Percentiles rank a stretch among this genome's conserved stretches.
phyloP scores from a whole-genome alignment of 2,113 vertebrate species.

The Carassius auratus region DNA sequence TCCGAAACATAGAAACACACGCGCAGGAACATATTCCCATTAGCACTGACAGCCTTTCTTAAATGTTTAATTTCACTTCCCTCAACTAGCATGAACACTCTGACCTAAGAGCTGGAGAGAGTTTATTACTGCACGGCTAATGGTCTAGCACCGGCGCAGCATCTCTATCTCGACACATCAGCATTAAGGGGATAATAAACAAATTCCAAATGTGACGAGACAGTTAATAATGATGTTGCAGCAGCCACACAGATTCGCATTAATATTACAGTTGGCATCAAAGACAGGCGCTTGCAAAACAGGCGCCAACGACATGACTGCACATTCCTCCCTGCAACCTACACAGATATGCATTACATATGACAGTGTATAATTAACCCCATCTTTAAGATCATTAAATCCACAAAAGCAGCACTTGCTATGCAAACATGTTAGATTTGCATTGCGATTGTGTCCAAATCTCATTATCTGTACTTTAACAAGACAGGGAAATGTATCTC shows the following conservation, averaged over 20 bases:
- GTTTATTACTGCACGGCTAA: constrained; percentile 67
- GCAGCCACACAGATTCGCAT: constrained; percentile 61
- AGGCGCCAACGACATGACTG: not conserved
- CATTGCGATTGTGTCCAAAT: not conserved
- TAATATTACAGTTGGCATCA: constrained; percentile 50
- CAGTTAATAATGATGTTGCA: constrained; percentile 62
- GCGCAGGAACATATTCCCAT: constrained; percentile 51
- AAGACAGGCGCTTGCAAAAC: not conserved
- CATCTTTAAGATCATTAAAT: not conserved
- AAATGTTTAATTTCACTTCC: constrained; percentile 58
- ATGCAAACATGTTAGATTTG: not conserved
- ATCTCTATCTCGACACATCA: constrained; percentile 69
- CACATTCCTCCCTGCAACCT: not conserved
- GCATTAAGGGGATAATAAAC: constrained; percentile 73
- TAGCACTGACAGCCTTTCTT: constrained; percentile 65
- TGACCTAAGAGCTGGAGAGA: constrained; percentile 56
- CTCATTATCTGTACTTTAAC: not conserved
- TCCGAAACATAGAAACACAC: not conserved
- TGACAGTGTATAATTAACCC: constrained; percentile 4
- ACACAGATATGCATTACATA: not conserved
- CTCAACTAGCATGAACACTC: constrained; percentile 47
- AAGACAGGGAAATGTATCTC: not conserved
- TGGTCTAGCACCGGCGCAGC: constrained; percentile 67
- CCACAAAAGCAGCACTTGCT: not conserved
- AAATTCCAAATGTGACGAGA: constrained; percentile 63